Conservation (phyloP, 2,797 vertebrate genomes). For the Semotilus atromaculatus region DNA sequence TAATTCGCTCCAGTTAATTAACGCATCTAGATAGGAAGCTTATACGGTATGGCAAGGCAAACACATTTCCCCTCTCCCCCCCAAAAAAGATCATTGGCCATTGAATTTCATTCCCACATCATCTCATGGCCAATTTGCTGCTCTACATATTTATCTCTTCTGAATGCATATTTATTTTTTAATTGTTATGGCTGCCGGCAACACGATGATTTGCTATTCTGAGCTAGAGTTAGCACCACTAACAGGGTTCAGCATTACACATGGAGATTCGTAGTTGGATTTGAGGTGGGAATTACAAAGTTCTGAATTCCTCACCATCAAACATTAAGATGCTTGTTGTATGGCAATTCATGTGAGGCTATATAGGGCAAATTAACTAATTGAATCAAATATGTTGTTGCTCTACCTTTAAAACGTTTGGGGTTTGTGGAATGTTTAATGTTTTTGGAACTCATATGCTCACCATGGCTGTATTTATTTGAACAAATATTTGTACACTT, state of each 20-base stretch:
- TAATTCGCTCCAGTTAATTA: constrained; percentile 66
- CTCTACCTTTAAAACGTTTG: neutral
- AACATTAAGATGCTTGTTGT: constrained; percentile 66
- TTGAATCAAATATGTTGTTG: neutral
- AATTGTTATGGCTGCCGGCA: constrained; percentile 85
- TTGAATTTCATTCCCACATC: constrained; percentile 76
- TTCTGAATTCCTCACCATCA: constrained; percentile 81
- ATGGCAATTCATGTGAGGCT: constrained; percentile 53
- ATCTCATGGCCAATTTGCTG: constrained; percentile 79
- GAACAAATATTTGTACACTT: neutral
- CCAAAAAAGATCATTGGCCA: constrained; percentile 66
- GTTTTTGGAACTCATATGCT: neutral
- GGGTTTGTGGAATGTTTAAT: neutral
- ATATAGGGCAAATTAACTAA: neutral
- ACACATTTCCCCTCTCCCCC: constrained; percentile 59
- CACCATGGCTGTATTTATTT: neutral
- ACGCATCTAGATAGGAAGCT: constrained; percentile 65
- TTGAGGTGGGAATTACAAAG: constrained; percentile 83
- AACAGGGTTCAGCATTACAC: constrained; percentile 83
- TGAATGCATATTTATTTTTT: constrained; percentile 86
- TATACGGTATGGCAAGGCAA: constrained; percentile 59
- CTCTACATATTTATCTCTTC: constrained; percentile 85
- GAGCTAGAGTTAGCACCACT: constrained; percentile 72
- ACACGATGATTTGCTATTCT: constrained; percentile 82
- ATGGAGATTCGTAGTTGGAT: constrained; percentile 78